Base-by-base conservation (phyloP, 2,113 vertebrate species). In the Tetrao urogallus region DNA sequence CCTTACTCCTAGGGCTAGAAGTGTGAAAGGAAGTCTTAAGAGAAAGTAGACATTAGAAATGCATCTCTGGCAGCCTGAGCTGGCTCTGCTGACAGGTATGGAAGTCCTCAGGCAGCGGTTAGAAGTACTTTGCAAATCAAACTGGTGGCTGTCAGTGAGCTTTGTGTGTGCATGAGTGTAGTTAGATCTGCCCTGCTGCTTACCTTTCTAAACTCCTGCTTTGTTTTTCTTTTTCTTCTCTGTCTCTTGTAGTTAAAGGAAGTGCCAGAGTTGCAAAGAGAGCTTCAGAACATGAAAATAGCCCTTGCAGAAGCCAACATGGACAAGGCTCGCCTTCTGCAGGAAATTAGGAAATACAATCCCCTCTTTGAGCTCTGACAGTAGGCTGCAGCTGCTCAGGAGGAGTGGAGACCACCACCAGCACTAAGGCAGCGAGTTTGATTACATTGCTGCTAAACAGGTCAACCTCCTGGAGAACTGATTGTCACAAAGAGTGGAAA, bases 291-390 rank as follows among this genome's bases (percentile, higher is more conserved):
- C 28, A 86, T 97, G 74, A 98, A 98, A 82, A 94, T 97, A 50
- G 98, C 98, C 70, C 98, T 99, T 65, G 97, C 96, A 71, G 96
- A 94, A 93, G 99, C 98, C 91, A 98, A 98, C 95, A 85, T 97
- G 60, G 99, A 99, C 77, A 98, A 97, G 96, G 98, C 98, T 80
- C 98, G 92, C 71, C 98, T 99, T 87, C 98, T 99, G 72, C 97
- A 98, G 97, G 99, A 99, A 94, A 91, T 99, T 94, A 98, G 97
- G 92, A 99, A 99, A 95, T 98, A 99, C 88, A 96, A 99, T 95
- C 99, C 99, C 67, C 96, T 97, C 70, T 99, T 99, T 83, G 97
- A 97, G 76, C 98, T 99, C 75, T 99, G 98, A 99, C 65, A n/a
- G 82, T 8, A 72, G 90, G 90, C 94, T 60, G 32, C 63, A 75